A percentile compares a stretch with the other conserved stretches of the same genome.
These are phyloP conservation scores for Toxonevra muliebris DNA, from an alignment of 2,888 invertebrate species.

Conservation along the genomic window DNA sequence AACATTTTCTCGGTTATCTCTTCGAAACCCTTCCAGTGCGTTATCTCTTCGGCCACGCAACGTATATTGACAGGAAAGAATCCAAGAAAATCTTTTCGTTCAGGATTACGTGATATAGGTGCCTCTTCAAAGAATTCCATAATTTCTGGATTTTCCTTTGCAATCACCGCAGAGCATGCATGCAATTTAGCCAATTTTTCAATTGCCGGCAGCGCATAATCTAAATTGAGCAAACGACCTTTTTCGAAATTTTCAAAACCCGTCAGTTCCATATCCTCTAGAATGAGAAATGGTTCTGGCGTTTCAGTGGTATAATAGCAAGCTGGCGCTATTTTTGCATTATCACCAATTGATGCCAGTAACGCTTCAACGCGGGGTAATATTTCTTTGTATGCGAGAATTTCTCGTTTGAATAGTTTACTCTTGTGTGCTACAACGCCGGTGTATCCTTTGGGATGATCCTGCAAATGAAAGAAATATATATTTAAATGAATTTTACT, in stretches of 20 bases:
- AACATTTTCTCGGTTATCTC: constrained; percentile 62
- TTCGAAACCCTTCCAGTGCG: constrained; percentile 61
- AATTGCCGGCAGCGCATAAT: constrained; percentile 67
- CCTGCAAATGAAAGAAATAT: constrained; percentile 39
- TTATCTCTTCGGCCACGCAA: constrained; percentile 58
- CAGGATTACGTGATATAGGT: constrained; percentile 61
- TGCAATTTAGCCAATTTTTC: constrained; percentile 69
- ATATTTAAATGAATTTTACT: too few species aligned
- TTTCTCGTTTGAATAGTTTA: constrained; percentile 62
- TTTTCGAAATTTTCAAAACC: constrained; percentile 70
- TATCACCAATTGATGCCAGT: constrained; percentile 57
- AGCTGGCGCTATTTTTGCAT: constrained; percentile 58
- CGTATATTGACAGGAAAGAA: constrained; percentile 62
- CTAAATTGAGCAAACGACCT: constrained; percentile 67
- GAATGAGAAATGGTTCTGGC: constrained; percentile 63
- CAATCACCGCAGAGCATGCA: constrained; percentile 66
- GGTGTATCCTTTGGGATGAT: constrained; percentile 60
- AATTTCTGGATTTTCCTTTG: constrained; percentile 51
- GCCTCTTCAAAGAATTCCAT: constrained; percentile 60
- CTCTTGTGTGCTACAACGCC: constrained; percentile 62
- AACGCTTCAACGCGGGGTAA: constrained; percentile 57
- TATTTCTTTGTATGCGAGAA: constrained; percentile 59
- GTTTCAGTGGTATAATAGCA: constrained; percentile 62
- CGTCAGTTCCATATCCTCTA: constrained; percentile 68
- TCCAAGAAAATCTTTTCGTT: constrained; percentile 59